Evolutionary conservation across 23 tunicate species (phyloP), one percentile per base, ranked within the genome.

Genomic region (Ciona savignyi): DNA sequence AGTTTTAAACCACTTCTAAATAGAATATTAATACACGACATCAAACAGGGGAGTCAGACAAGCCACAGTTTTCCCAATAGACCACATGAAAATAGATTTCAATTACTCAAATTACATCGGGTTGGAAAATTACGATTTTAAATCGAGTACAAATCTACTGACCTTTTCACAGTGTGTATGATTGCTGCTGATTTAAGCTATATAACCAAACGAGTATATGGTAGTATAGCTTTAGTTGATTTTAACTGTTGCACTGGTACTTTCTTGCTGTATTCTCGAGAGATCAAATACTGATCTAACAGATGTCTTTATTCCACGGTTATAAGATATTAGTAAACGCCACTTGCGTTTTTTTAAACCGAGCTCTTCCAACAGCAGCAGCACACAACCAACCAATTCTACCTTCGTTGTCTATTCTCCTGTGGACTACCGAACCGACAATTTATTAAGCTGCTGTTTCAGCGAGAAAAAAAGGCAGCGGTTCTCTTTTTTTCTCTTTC

Each of bases 151-250:
- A n/a, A 68, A 4, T 30, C 35, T 23, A 68, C 73, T 27, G 29
- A 68, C 73, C 73, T 68, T 68, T 68, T 30, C 73, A 68, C 73
- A 68, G 73, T 68, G n/a, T n/a, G 73, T 23, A 68, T 68, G 35
- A 20, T 68, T 68, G 23, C 73, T 68, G 73, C 29, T 28, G 3
- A 21, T 21, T 25, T 24, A 42, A 42, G 56, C 56, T 42, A 42
- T 42, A 6, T 42, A n/a, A n/a, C 56, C 56, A 42, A 42, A 42
- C 56, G 56, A 6, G 56, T 42, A 6, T 42, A 42, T 15, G 56
- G 56, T 42, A 6, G 56, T 42, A 6, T 42, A 42, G 56, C 56
- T 42, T 42, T 6, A 42, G 56, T 9, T 42, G 56, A 42, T 42
- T 42, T 15, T 42, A 42, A 42, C 56, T 42, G 56, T 42, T 42